Conservation (phyloP, 2,888 invertebrate species). For the Frankliniella intonsa region DNA sequence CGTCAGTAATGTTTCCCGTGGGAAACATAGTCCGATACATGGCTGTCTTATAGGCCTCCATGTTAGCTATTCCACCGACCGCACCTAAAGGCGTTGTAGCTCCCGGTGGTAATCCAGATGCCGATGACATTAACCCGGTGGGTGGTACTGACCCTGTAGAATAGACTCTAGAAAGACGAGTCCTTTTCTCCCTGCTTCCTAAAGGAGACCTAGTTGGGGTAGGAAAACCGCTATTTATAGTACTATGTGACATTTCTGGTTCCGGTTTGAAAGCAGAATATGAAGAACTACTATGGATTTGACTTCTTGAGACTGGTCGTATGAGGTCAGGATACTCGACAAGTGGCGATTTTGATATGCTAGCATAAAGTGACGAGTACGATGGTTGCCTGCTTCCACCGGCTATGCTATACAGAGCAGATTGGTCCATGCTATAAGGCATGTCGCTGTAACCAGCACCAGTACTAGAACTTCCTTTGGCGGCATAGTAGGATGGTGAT, state of each 20-base stretch:
- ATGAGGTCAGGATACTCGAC: constrained; percentile 60
- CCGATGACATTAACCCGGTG: constrained; percentile 45
- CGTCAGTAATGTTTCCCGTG: constrained; percentile 67
- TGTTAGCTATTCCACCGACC: constrained; percentile 55
- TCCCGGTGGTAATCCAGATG: too few species aligned
- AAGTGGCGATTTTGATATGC: constrained; percentile 41
- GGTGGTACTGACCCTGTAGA: constrained; percentile 47
- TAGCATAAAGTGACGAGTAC: background rate
- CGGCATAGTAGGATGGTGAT: background rate
- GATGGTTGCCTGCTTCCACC: constrained; percentile 18
- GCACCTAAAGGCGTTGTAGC: background rate
- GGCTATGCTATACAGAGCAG: constrained; percentile 30
- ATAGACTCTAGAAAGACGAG: constrained; percentile 51
- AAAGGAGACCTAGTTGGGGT: constrained; percentile 39
- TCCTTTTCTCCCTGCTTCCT: constrained; percentile 46
- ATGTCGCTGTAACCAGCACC: background rate
- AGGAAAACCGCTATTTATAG: background rate
- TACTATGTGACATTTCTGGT: background rate
- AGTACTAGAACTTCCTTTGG: background rate
- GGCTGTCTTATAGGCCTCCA: constrained; percentile 61
- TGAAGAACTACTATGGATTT: constrained; percentile 44
- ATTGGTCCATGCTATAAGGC: constrained; percentile 27
- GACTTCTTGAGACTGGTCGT: constrained; percentile 55
- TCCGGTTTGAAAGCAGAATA: constrained; percentile 21
- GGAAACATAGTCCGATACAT: constrained; percentile 66